These are phyloP conservation scores for Acestrorhynchus altus DNA, from an alignment of 2,797 vertebrate species.

Conservation along the genomic window DNA sequence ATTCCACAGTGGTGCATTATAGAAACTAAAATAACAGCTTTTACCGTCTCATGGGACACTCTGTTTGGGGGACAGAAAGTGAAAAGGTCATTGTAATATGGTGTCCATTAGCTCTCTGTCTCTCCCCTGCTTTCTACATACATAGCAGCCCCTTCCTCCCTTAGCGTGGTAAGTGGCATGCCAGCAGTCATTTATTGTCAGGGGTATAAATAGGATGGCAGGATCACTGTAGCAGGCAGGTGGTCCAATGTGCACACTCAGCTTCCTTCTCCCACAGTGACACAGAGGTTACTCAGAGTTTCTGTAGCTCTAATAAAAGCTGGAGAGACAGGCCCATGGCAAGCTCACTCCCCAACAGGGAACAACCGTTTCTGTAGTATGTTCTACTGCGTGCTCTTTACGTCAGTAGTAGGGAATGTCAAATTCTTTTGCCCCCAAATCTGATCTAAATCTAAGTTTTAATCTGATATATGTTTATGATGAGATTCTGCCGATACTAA, in stretches of 20 bases:
- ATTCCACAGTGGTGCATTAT: background rate
- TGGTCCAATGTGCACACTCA: slow-evolving; percentile 74
- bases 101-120: slow-evolving; percentile 54
- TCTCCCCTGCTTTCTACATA: slow-evolving; percentile 43
- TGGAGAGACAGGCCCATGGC: slow-evolving; percentile 62
- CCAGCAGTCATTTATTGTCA: slow-evolving; percentile 72
- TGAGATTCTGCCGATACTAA: too few relatives aligned
- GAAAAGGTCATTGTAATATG: slow-evolving; percentile 59
- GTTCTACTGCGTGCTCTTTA: slow-evolving; percentile 8
- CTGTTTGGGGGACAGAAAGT: slow-evolving; percentile 56
- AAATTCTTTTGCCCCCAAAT: too few relatives aligned
- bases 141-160: slow-evolving; percentile 38
- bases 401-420: background rate
- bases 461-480: too few relatives aligned
- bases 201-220: slow-evolving; percentile 76
- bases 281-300: slow-evolving; percentile 51
- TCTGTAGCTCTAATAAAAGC: slow-evolving; percentile 55
- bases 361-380: background rate
- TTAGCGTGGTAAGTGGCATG: slow-evolving; percentile 57
- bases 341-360: background rate
- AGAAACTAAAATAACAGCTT: background rate
- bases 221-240: slow-evolving; percentile 70
- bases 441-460: too few relatives aligned
- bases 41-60: background rate
- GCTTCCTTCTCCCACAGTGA: slow-evolving; percentile 63